phyloP scores from a whole-genome alignment of 2,797 vertebrate species.

The Chrysocyon brachyurus region DNA sequence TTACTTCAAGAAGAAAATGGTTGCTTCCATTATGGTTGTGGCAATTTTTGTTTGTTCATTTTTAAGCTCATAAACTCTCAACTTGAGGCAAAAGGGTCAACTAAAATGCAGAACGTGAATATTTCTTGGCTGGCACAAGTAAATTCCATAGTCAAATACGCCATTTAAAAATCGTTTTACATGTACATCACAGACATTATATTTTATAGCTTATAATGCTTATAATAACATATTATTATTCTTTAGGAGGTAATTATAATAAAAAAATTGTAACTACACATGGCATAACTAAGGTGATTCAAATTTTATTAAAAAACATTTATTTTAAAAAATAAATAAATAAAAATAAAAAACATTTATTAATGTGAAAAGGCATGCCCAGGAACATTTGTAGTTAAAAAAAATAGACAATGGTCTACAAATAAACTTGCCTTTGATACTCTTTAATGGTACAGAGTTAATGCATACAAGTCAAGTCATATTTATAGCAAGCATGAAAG shows the following conservation, averaged over 20 bases:
- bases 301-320: neutral
- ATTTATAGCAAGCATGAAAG: neutral
- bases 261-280: neutral
- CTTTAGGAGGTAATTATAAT: neutral
- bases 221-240: neutral
- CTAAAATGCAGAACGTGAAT: neutral
- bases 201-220: neutral
- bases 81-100: neutral
- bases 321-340: too few relatives aligned
- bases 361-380: neutral
- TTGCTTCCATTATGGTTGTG: neutral
- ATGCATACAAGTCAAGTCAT: neutral
- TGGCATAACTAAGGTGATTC: neutral
- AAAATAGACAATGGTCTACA: rapidly evolving
- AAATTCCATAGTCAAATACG: neutral
- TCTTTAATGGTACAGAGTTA: neutral
- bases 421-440: neutral
- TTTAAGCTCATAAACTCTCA: neutral
- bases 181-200: neutral
- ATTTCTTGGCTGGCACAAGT: neutral
- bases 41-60: neutral
- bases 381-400: neutral
- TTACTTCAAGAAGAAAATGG: neutral
- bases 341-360: too few relatives aligned
- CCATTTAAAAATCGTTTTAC: neutral